Evolutionary conservation across 2,113 vertebrate species (phyloP).

Genomic region (Tursiops truncatus): DNA sequence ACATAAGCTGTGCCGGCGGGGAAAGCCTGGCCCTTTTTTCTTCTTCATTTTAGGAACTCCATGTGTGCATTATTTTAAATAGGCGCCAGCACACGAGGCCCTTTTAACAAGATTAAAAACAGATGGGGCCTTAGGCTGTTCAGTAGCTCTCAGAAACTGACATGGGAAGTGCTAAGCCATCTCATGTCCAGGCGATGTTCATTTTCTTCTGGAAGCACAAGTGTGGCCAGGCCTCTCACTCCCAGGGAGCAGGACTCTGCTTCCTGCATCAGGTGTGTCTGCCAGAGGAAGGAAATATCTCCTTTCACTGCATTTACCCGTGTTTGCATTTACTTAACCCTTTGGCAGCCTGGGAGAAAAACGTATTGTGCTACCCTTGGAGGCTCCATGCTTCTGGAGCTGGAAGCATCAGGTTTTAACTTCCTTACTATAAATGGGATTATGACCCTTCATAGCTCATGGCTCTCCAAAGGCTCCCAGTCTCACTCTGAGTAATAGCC

Average conservation of each 20-base stretch:
- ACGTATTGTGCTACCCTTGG: neutral
- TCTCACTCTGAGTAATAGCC: neutral
- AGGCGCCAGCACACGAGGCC: constrained; percentile 60
- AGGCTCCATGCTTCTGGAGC: neutral
- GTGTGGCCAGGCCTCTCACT: constrained; percentile 34
- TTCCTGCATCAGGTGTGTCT: constrained; percentile 63
- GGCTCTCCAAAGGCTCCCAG: neutral
- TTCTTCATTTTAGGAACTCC: constrained; percentile 55
- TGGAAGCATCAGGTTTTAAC: neutral
- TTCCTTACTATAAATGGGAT: neutral
- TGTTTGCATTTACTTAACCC: constrained; percentile 61
- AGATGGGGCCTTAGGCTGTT: constrained; percentile 54
- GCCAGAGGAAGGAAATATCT: constrained; percentile 53
- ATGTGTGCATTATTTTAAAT: constrained; percentile 64
- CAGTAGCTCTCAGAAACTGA: constrained; percentile 46
- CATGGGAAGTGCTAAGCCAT: constrained; percentile 17
- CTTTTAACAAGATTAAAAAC: constrained; percentile 64
- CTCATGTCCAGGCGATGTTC: neutral
- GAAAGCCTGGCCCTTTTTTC: constrained; percentile 31
- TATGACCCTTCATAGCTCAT: neutral
- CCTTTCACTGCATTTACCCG: neutral
- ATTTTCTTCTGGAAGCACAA: constrained; percentile 19
- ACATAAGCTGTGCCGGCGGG: neutral
- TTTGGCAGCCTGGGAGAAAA: constrained; percentile 1
- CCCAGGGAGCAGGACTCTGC: constrained; percentile 15